These are phyloP conservation scores for Hemitrygon akajei DNA, from an alignment of 2,797 vertebrate species.

Conservation along the genomic window DNA sequence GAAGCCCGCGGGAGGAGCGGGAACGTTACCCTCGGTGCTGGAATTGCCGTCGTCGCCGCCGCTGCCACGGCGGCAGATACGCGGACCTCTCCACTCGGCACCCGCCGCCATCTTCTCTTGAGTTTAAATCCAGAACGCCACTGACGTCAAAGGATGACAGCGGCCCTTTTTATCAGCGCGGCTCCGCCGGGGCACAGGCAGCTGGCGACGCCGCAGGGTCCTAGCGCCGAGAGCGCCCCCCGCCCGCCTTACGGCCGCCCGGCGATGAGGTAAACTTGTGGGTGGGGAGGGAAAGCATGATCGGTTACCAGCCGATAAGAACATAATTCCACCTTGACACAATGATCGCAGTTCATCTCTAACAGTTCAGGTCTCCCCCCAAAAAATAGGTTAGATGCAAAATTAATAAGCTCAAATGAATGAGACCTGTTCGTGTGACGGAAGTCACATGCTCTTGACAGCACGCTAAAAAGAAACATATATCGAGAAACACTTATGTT, in stretches of 20 bases:
- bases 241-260: too few species aligned
- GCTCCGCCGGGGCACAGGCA: not conserved
- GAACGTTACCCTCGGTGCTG: not conserved
- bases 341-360: not conserved
- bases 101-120: conserved; percentile 12
- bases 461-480: not conserved
- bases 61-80: not conserved
- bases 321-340: not conserved
- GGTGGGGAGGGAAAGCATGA: not conserved
- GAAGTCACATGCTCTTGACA: not conserved
- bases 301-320: not conserved
- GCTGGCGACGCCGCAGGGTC: not conserved
- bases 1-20: not conserved
- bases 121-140: not conserved
- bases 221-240: not conserved
- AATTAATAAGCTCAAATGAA: not conserved
- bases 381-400: not conserved
- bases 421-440: not conserved
- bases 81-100: not conserved
- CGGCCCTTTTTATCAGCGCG: conserved; percentile 1
- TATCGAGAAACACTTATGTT: not conserved
- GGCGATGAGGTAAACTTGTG: not conserved
- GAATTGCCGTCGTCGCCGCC: not conserved
- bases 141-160: conserved; percentile 7
- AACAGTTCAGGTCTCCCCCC: not conserved